Percentiles rank a stretch among this genome's conserved stretches.
Evolutionary conservation across 2,113 vertebrate genomes (phyloP).

Genomic region (Hippocampus zosterae): DNA sequence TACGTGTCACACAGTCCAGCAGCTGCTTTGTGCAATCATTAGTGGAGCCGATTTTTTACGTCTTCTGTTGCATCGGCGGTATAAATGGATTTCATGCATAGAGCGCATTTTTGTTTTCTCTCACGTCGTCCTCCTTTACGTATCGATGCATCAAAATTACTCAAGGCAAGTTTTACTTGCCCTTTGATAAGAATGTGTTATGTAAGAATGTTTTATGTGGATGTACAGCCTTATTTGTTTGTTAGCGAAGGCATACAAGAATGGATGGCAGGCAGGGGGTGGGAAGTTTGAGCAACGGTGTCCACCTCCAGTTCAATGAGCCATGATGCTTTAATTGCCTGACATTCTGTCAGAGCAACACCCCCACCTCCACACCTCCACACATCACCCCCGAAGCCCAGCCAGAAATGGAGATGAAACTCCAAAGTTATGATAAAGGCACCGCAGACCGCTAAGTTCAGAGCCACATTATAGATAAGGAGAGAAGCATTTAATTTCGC

Average conservation of each 20-base stretch:
- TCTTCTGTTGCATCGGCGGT: slow-evolving; percentile 19
- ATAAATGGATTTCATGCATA: slow-evolving; percentile 24
- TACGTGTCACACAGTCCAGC: slow-evolving; percentile 21
- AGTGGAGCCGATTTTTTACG: slow-evolving; percentile 16
- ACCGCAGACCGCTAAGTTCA: slow-evolving; percentile 46
- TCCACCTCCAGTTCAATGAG: slow-evolving; percentile 68
- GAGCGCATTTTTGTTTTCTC: slow-evolving; percentile 45
- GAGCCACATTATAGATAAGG: slow-evolving; percentile 57
- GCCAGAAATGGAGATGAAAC: slow-evolving; percentile 64
- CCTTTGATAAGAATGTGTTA: slow-evolving; percentile 61
- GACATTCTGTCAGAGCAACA: slow-evolving; percentile 68
- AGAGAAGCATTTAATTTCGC: slow-evolving; percentile 59
- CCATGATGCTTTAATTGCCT: slow-evolving; percentile 71
- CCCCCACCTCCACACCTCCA: slow-evolving; percentile 14
- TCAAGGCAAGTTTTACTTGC: slow-evolving; percentile 46
- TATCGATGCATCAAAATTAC: slow-evolving; percentile 47
- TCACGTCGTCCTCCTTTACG: slow-evolving; percentile 29
- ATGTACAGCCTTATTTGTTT: slow-evolving; percentile 34
- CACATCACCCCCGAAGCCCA: slow-evolving; percentile 37
- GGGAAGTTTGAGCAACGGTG: slow-evolving; percentile 38
- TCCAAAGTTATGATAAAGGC: slow-evolving; percentile 64
- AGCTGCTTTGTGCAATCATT: slow-evolving; percentile 36
- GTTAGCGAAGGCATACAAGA: slow-evolving; percentile 35
- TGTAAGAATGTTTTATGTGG: slow-evolving; percentile 47
- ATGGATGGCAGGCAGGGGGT: slow-evolving; percentile 27